Conservation (phyloP, 2,113 vertebrate genomes). For the Prolemur simus region DNA sequence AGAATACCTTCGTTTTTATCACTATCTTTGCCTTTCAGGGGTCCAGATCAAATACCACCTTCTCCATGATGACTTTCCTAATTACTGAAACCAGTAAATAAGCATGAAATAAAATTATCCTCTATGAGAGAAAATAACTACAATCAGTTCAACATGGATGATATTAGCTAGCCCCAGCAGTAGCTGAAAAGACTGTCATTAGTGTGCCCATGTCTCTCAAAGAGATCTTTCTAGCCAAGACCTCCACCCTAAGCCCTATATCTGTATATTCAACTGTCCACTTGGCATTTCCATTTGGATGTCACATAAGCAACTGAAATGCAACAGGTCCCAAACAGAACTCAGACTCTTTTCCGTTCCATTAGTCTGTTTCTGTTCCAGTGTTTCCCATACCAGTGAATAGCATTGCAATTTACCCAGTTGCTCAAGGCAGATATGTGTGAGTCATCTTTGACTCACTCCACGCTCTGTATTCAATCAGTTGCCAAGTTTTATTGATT, state of each 20-base stretch:
- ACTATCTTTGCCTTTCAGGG: slow-evolving; percentile 7
- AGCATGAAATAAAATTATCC: background rate
- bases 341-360: background rate
- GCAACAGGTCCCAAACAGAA: background rate
- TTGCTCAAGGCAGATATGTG: background rate
- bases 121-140: background rate
- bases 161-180: background rate
- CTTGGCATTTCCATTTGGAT: slow-evolving; percentile 30
- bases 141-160: background rate
- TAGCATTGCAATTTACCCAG: background rate
- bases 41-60: background rate
- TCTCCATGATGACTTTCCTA: background rate
- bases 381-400: background rate
- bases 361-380: background rate
- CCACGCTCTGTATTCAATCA: background rate
- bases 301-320: background rate
- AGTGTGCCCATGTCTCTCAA: background rate
- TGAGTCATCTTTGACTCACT: background rate
- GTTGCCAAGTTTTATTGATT: slow-evolving; percentile 1
- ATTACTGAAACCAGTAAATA: slow-evolving; percentile 5
- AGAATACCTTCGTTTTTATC: background rate
- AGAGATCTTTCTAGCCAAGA: background rate
- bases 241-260: background rate
- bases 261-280: background rate
- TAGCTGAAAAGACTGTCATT: background rate